phyloP scores from a whole-genome alignment of 2,888 invertebrate species.

The Hirudinaria manillensis region DNA sequence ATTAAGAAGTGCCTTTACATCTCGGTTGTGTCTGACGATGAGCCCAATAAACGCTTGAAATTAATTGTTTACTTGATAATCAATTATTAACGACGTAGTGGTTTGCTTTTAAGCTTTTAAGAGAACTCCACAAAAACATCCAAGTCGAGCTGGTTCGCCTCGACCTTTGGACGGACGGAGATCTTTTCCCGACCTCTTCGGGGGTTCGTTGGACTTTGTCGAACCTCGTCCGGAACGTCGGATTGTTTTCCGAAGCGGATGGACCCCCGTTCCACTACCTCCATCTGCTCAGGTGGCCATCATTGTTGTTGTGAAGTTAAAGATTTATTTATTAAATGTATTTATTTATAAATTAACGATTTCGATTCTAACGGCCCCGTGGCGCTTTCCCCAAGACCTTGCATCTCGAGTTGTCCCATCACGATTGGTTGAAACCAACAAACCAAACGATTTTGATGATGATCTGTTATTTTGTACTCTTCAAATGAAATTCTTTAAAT shows the following conservation, averaged over 20 bases:
- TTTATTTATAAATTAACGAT: no score
- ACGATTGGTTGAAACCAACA: no score
- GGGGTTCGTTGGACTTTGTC: neutral
- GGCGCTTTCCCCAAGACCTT: no score
- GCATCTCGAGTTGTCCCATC: no score
- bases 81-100: neutral
- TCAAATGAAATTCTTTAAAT: no score
- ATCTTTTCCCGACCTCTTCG: neutral
- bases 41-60: no score
- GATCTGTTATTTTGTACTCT: neutral
- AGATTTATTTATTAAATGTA: no score
- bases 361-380: neutral
- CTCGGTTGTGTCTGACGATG: no score
- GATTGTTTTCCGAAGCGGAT: neutral
- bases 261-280: neutral
- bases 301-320: no score
- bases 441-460: neutral
- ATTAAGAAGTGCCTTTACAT: no score
- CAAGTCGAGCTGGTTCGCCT: neutral
- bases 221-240: neutral
- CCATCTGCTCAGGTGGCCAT: neutral
- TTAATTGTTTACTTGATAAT: no score
- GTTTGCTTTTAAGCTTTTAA: neutral
- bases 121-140: slow-evolving; percentile 7
- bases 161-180: neutral